A percentile compares a stretch with the other conserved stretches of the same genome.
Evolutionary conservation across 2,797 vertebrate genomes (phyloP).

Genomic region (Scyliorhinus canicula): DNA sequence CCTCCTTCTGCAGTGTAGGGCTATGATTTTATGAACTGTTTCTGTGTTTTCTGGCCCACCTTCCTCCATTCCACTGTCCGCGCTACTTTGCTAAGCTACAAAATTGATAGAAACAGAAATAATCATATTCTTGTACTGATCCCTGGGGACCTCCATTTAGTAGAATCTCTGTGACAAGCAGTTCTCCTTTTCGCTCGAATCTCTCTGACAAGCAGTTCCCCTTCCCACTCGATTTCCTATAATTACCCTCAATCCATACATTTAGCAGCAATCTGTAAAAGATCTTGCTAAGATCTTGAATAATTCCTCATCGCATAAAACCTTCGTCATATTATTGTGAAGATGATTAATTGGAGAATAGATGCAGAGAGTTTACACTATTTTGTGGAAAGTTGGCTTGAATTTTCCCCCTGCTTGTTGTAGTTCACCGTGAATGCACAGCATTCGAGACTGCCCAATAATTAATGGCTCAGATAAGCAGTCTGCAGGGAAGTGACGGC

Average conservation of each 20-base stretch:
- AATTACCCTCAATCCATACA: not conserved
- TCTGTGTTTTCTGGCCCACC: no score
- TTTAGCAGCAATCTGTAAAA: not conserved
- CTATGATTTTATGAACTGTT: no score
- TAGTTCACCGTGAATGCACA: not conserved
- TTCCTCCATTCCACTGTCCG: no score
- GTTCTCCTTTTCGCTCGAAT: no score
- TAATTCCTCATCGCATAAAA: not conserved
- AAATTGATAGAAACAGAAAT: not conserved
- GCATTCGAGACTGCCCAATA: not conserved
- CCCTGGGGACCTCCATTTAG: not conserved
- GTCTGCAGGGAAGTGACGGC: no score
- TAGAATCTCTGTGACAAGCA: no score
- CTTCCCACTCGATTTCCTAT: not conserved
- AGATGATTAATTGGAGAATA: not conserved
- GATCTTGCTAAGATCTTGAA: not conserved
- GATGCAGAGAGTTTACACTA: not conserved
- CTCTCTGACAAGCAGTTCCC: not conserved
- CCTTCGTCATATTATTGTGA: not conserved
- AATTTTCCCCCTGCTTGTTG: not conserved
- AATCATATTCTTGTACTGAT: not conserved
- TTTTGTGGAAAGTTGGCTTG: not conserved
- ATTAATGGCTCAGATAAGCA: not conserved
- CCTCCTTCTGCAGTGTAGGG: no score
- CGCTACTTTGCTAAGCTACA: not conserved